Percentiles rank a stretch among this genome's conserved stretches.
These are phyloP conservation scores for Aptenodytes forsteri DNA, from an alignment of 2,113 vertebrate species.

Conservation along the genomic window DNA sequence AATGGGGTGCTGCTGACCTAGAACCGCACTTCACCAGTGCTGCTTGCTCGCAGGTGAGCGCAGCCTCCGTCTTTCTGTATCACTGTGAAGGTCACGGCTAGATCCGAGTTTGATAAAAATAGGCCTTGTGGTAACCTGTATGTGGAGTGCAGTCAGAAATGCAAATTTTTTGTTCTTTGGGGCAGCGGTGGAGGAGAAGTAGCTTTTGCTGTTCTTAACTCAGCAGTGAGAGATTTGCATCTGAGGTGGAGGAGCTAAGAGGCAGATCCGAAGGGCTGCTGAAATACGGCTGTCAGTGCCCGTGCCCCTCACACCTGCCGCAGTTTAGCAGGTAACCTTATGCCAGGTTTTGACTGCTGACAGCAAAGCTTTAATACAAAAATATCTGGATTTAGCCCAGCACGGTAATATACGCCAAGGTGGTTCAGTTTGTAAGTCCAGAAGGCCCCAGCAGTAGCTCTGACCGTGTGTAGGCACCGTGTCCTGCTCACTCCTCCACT, in stretches of 20 bases:
- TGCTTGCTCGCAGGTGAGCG: not conserved
- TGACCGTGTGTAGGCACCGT: rapidly evolving
- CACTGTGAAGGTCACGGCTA: rapidly evolving
- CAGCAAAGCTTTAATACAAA: not conserved
- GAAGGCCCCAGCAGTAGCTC: not conserved
- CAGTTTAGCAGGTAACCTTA: not conserved
- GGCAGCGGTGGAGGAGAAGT: not conserved
- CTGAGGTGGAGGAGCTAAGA: not conserved
- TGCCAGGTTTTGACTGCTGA: not conserved
- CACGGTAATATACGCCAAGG: rapidly evolving
- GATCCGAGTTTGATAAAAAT: not conserved
- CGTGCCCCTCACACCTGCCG: rapidly evolving
- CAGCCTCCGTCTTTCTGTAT: not conserved
- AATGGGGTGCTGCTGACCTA: not conserved
- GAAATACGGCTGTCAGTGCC: not conserved
- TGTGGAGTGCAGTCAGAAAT: not conserved
- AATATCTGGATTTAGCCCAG: not conserved
- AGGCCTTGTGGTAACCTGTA: not conserved
- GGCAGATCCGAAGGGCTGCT: not conserved
- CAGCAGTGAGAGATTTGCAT: not conserved
- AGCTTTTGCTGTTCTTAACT: not conserved
- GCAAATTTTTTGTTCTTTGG: not conserved
- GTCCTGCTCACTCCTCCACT: not conserved
- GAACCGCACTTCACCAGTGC: rapidly evolving
- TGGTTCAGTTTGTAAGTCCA: not conserved